Base-by-base conservation (phyloP, 2,113 vertebrate species). In the Pipa parva region DNA sequence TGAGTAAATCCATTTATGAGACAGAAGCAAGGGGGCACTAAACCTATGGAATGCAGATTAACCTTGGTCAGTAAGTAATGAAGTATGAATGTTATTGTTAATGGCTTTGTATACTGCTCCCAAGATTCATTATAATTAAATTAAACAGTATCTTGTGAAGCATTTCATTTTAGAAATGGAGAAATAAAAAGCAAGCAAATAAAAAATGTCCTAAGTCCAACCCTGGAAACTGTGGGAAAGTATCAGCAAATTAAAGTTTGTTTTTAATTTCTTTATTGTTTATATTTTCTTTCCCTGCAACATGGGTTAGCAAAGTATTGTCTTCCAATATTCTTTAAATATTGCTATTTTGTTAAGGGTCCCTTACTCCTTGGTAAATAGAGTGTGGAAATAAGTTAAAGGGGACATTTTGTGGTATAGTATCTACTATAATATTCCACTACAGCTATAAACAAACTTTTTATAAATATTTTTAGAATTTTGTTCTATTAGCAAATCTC, bases 11-110 rank as follows among this genome's bases (percentile, higher is more conserved):
- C 56, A 24, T 69, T 60, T 52, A 60, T 69, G 51, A 68, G 59
- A 69, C 31, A 51, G 46, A 50, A 52, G 56, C 45, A 13, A 28
- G 37, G 46, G 46, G 51, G 24, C 56, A 50, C 39, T 22, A 49
- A 21, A 27, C 48, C 39, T 59, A 50, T 37, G 46, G 22, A 59
- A 31, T 37, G 56, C 22, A 28, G 65, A 69, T 69, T 69, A 69
- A 69, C 65, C 65, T 52, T 60, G 63, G 52, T 49, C 63, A 58
- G 39, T 48, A 28, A 57, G 63, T 48, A 66, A 56, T 58, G 65
- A 51, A 60, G 56, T 60, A 69, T 69, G 57, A 59, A 69, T 42
- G 45, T 60, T 69, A 52, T 69, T 22, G 65, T 31, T 69, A 60
- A 60, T 60, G 59, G 57, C 27, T 52, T 45, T 69, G 59, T 69